Conservation (phyloP, 2,888 invertebrate species). For the Rhodophaea formosa region DNA sequence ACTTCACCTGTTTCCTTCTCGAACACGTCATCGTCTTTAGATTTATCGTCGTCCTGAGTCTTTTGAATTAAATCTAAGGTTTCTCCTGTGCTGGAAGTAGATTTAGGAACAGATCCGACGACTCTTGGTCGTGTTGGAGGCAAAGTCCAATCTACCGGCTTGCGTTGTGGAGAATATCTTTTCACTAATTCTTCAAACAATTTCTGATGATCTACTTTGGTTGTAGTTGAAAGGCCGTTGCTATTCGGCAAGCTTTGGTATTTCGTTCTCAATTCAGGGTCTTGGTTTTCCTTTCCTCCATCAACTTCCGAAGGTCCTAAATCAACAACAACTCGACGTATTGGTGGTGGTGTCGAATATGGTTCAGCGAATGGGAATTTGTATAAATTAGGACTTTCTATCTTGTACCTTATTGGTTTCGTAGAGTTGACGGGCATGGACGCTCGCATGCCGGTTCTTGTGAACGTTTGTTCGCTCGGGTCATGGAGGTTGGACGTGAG, state of each 20-base stretch:
- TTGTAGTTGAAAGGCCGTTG: slow-evolving; percentile 34
- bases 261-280: slow-evolving; percentile 47
- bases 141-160: slow-evolving; percentile 70
- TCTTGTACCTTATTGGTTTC: slow-evolving; percentile 62
- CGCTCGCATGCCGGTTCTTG: slow-evolving; percentile 60
- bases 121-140: slow-evolving; percentile 71
- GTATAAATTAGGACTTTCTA: slow-evolving; percentile 71
- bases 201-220: slow-evolving; percentile 68
- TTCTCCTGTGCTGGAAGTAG: slow-evolving; percentile 57
- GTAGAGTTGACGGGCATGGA: slow-evolving; percentile 62
- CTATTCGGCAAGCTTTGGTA: slow-evolving; percentile 56
- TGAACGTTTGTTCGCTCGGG: slow-evolving; percentile 59
- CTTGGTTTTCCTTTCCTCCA: slow-evolving; percentile 61
- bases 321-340: slow-evolving; percentile 58
- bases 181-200: slow-evolving; percentile 71
- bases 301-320: slow-evolving; percentile 53
- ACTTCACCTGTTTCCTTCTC: slow-evolving; percentile 25
- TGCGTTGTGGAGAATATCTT: slow-evolving; percentile 72
- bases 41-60: slow-evolving; percentile 53
- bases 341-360: slow-evolving; percentile 70
- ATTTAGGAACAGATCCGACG: slow-evolving; percentile 70
- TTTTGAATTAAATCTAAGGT: slow-evolving; percentile 51
- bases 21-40: slow-evolving; percentile 23
- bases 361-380: slow-evolving; percentile 78
- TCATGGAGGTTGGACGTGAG: slow-evolving; percentile 72